Base-by-base conservation (phyloP, 2,888 invertebrate genomes). In the Galerucella pusilla region DNA sequence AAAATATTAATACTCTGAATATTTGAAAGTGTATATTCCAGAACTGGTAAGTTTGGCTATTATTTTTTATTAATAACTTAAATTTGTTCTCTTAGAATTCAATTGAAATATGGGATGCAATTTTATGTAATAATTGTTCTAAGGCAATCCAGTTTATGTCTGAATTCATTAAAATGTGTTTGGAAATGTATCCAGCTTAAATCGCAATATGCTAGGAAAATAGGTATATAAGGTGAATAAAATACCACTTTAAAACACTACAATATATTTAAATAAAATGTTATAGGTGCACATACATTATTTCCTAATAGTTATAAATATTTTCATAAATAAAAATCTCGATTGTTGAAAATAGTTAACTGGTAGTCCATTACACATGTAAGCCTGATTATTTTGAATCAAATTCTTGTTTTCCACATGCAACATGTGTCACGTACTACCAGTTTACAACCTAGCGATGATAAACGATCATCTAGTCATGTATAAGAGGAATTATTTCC, bases 291-390 rank as follows among this genome's bases (percentile, higher is more conserved):
- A 16, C n/a, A n/a, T 14, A 46, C 10, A 57, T 1, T 57, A 57
- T 57, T 57, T 57, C 20, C 20, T 57, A 57, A 57, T 20, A 20
- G 20, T n/a, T 54, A 57, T 57, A 57, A 57, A 57, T 57, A 54
- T 16, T 2, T 54, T 16, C 20, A 57, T 57, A 57, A 57, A 57
- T 57, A 57, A 57, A 57, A 57, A 57, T 57, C 57, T 57, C 57
- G 10, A 57, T 10, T 20, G 16, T 16, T 57, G 20, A 20, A n/a
- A 54, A 14, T n/a, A 54, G 16, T 6, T 1, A 1, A 54, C n/a
- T 6, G 14, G 12, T 46, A 46, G 11, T 11, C 11, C 46, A 46
- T 10, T 11, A 6, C 35, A 35, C 6, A 35, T 35, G 35, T 28
- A 28, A 4, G 28, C 28, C 1, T 20, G 20, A 20, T 20, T 20